phyloP scores from a whole-genome alignment of 2,113 vertebrate species.

The Cromileptes altivelis region DNA sequence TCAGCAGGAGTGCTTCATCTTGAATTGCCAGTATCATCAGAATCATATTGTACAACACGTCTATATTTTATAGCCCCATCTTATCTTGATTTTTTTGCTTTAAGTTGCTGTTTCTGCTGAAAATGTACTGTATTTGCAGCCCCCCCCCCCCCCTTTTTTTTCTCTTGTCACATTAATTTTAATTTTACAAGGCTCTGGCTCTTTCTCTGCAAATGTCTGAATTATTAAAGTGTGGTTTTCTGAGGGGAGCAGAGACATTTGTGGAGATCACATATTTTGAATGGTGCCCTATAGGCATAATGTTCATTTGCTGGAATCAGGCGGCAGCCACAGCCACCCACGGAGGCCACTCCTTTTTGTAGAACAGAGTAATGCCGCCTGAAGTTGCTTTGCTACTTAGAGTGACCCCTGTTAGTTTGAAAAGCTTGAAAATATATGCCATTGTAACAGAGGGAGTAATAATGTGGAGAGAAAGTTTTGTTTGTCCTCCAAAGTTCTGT shows the following conservation, averaged over 20 bases:
- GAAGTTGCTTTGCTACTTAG: conserved; percentile 33
- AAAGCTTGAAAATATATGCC: neutral
- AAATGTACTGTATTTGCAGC: neutral
- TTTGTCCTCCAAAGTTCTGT: neutral
- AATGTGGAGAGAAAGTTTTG: neutral
- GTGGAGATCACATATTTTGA: conserved; percentile 61
- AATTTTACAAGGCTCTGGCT: conserved; percentile 41
- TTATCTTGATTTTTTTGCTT: neutral
- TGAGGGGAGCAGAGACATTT: conserved; percentile 57
- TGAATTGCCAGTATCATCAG: neutral
- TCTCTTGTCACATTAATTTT: conserved; percentile 51
- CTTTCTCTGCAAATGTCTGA: conserved; percentile 69
- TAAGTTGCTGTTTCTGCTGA: neutral
- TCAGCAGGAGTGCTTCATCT: neutral
- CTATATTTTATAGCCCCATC: neutral
- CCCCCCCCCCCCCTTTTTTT: neutral
- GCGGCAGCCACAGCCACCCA: conserved; percentile 51
- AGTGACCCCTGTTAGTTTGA: conserved; percentile 21
- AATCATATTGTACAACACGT: neutral
- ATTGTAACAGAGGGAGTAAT: neutral
- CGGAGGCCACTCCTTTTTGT: conserved; percentile 9
- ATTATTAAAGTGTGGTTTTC: conserved; percentile 77
- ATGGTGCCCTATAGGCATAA: conserved; percentile 65
- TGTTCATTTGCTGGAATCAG: conserved; percentile 43
- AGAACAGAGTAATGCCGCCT: neutral